Base-by-base conservation (phyloP, 2,888 invertebrate genomes). In the Dicyrtomina minuta region DNA sequence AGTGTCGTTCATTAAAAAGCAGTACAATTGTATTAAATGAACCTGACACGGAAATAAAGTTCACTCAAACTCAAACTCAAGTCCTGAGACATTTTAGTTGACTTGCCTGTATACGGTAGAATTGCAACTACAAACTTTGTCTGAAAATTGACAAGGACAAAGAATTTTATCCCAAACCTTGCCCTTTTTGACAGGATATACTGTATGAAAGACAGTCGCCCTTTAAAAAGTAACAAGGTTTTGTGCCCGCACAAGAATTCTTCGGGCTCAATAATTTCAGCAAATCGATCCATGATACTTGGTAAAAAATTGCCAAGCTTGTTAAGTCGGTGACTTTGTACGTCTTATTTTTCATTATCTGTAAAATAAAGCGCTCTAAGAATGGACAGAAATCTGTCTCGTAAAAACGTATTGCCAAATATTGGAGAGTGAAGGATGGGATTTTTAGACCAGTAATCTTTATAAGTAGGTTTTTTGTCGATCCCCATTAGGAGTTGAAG, bases 81-180 rank as follows among this genome's bases (percentile, higher is more conserved):
- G 3, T 4, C 27, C 4, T 8, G 44, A 33, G 51, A 46, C 17
- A 59, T 43, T 10, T 26, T 20, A 22, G 33, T 59, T 20, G 3
- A 20, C 43, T 64, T 65, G 5, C 70, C 70, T 10, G 24, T 39
- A 22, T 70, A 70, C 4, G 56, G 33, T 2, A 46, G 15, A 2
- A 70, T 4, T 6, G 56, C 26, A 24, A 66, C 24, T 1, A 69
- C 17, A 24, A 5, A 62, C 17, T 44, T 55, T 6, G 64, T 43
- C 12, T 55, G 27, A 27, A 10, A 26, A 51, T 75, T 74, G 10
- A 39, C 41, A 1, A 76, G 17, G 0, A 61, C 17, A 58, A 72
- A 75, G 4, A 70, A 60, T 58, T 75, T 74, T 1, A 76, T 62
- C 24, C 73, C 74, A 62, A 71, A 75, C 43, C 74, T 33, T 1